Percentiles rank a stretch among this genome's conserved stretches.
These are phyloP conservation scores for Echiichthys vipera DNA, from an alignment of 2,797 vertebrate species.

Conservation along the genomic window DNA sequence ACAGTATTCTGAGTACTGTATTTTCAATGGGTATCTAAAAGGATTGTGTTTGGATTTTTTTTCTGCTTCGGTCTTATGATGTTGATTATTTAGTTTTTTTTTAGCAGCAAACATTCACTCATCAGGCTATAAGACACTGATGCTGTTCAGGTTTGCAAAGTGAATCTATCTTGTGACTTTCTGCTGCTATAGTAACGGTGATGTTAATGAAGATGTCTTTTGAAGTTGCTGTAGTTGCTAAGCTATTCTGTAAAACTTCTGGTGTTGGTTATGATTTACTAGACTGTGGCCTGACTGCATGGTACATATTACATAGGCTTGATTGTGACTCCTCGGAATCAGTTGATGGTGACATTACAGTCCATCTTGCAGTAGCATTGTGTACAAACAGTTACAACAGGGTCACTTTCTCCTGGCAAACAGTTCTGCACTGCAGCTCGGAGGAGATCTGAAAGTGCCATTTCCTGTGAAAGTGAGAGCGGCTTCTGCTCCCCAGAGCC, in stretches of 20 bases:
- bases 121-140: constrained; percentile 29
- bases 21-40: constrained; percentile 44
- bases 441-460: constrained; percentile 71
- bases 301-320: constrained; percentile 24
- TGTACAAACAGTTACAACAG: constrained; percentile 53
- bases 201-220: no score
- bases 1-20: constrained; percentile 17
- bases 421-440: constrained; percentile 41
- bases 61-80: constrained; percentile 41
- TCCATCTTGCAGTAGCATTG: constrained; percentile 37
- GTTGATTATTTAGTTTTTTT: constrained; percentile 31
- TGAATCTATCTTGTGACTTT: constrained; percentile 37
- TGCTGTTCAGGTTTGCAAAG: constrained; percentile 17
- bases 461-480: constrained; percentile 76
- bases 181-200: constrained; percentile 63
- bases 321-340: constrained; percentile 31
- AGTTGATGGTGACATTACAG: constrained; percentile 40
- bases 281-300: constrained; percentile 16
- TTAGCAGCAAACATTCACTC: constrained; percentile 30
- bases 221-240: constrained; percentile 40
- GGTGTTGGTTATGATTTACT: constrained; percentile 36
- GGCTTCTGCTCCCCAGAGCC: constrained; percentile 66
- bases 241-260: constrained; percentile 46
- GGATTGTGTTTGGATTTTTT: constrained; percentile 31
- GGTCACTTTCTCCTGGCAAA: constrained; percentile 68